Percentiles rank a stretch among this genome's conserved stretches.
Conservation (phyloP, 2,888 invertebrate genomes). For the Pachymerium ferrugineum region DNA sequence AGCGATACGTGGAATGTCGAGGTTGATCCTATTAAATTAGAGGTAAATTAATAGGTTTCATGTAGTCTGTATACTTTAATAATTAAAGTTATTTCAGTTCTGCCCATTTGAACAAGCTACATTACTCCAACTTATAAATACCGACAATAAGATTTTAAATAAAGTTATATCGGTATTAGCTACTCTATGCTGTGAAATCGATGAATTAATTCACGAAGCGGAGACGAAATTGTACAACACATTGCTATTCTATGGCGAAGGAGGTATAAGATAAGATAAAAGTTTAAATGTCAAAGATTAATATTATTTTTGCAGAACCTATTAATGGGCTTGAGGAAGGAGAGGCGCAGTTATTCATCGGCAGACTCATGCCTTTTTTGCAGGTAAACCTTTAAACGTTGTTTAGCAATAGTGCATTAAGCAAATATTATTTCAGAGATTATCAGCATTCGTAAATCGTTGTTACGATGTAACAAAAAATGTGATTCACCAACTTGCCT, state of each 20-base stretch:
- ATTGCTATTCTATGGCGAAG: slow-evolving; percentile 64
- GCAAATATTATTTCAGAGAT: slow-evolving; percentile 46
- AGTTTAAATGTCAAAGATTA: not conserved
- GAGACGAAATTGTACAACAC: slow-evolving; percentile 56
- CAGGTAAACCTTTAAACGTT: slow-evolving; percentile 44
- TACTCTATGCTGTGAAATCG: slow-evolving; percentile 70
- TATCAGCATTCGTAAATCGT: slow-evolving; percentile 63
- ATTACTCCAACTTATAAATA: slow-evolving; percentile 65
- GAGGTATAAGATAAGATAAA: slow-evolving; percentile 50
- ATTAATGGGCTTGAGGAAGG: slow-evolving; percentile 49
- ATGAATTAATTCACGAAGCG: slow-evolving; percentile 62
- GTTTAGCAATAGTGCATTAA: not conserved
- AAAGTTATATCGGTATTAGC: slow-evolving; percentile 73
- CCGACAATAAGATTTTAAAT: slow-evolving; percentile 74
- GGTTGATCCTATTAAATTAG: slow-evolving; percentile 47
- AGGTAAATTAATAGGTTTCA: slow-evolving; percentile 41
- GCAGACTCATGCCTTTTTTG: slow-evolving; percentile 51
- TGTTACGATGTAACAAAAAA: slow-evolving; percentile 66
- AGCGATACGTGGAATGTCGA: slow-evolving; percentile 49
- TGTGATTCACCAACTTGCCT: slow-evolving; percentile 67
- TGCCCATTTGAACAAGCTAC: slow-evolving; percentile 60
- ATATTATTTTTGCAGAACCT: slow-evolving; percentile 29
- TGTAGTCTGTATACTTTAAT: not conserved
- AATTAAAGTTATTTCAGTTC: slow-evolving; percentile 43
- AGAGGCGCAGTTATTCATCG: slow-evolving; percentile 51